phyloP scores from a whole-genome alignment of 2,797 vertebrate species.

The Pangasius macronema region DNA sequence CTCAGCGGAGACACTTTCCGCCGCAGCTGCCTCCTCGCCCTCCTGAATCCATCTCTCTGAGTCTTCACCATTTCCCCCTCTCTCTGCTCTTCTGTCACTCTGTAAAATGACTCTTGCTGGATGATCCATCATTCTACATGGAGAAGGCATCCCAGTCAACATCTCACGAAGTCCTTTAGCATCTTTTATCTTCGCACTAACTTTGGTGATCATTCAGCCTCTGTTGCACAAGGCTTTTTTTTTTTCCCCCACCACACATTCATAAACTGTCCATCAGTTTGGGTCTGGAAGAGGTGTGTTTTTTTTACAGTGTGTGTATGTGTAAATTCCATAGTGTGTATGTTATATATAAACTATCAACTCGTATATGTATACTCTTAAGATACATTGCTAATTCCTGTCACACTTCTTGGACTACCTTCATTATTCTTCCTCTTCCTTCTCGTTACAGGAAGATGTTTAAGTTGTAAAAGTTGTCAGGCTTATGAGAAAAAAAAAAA shows the following conservation, averaged over 20 bases:
- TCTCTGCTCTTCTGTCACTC: constrained; percentile 25
- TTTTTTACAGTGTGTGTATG: not conserved
- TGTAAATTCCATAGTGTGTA: not conserved
- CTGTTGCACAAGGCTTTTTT: not conserved
- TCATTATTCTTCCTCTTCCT: not conserved
- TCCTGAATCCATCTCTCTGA: constrained; percentile 34
- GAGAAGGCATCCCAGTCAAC: constrained; percentile 6
- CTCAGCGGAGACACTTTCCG: constrained; percentile 24
- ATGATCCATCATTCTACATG: constrained; percentile 26
- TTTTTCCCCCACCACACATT: not conserved
- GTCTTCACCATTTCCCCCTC: not conserved
- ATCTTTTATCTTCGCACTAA: constrained; percentile 25
- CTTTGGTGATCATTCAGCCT: not conserved
- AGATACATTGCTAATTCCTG: not conserved
- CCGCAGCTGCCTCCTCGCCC: constrained; percentile 35
- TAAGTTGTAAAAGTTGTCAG: constrained; percentile 7
- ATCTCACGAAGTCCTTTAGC: constrained; percentile 24
- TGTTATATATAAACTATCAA: not conserved
- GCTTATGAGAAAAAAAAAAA: not conserved
- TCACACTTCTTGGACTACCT: not conserved
- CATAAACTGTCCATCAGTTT: not conserved
- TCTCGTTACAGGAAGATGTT: not conserved
- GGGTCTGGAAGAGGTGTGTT: not conserved
- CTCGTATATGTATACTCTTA: not conserved
- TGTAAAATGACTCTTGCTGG: not conserved